These are phyloP conservation scores for Diacarnus erythraeanus DNA, from an alignment of 37 sponge, comb jelly and placozoan species.

Conservation along the genomic window DNA sequence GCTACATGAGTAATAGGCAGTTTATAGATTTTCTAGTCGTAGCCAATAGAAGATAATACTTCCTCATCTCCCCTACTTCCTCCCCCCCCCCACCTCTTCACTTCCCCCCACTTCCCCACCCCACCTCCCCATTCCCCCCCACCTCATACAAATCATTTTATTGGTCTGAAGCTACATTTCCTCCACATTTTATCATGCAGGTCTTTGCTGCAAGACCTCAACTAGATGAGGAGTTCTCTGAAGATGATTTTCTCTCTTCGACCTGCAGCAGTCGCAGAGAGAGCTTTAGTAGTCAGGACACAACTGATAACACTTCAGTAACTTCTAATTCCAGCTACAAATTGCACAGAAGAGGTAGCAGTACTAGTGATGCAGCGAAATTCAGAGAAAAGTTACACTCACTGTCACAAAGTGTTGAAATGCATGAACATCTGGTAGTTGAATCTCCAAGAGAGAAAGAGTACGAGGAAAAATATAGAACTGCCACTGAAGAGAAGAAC, in stretches of 20 bases:
- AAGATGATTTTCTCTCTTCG: conserved; percentile 46
- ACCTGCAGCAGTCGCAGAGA: conserved; percentile 34
- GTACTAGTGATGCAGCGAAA: conserved; percentile 22
- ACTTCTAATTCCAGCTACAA: not conserved
- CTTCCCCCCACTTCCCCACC: too few relatives aligned
- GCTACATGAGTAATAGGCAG: too few relatives aligned
- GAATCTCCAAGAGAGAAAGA: not conserved
- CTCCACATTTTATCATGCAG: conserved; percentile 14
- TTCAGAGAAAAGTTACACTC: conserved; percentile 20
- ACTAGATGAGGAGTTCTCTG: conserved; percentile 23
- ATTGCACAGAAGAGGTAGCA: conserved; percentile 12
- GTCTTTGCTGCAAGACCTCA: conserved; percentile 22
- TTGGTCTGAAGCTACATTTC: too few relatives aligned
- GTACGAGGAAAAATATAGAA: not conserved
- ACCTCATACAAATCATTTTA: too few relatives aligned
- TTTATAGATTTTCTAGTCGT: too few relatives aligned
- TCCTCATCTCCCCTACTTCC: too few relatives aligned
- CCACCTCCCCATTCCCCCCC: too few relatives aligned
- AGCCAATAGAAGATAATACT: too few relatives aligned
- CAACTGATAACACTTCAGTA: not conserved
- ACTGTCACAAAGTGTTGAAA: conserved; percentile 12
- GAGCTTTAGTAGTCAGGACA: conserved; percentile 34
- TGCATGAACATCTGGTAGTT: conserved; percentile 1
- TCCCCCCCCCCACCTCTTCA: too few relatives aligned
- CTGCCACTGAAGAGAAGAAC: not conserved